Conservation (phyloP, 2,797 vertebrate genomes). For the Xenentodon cancila region DNA sequence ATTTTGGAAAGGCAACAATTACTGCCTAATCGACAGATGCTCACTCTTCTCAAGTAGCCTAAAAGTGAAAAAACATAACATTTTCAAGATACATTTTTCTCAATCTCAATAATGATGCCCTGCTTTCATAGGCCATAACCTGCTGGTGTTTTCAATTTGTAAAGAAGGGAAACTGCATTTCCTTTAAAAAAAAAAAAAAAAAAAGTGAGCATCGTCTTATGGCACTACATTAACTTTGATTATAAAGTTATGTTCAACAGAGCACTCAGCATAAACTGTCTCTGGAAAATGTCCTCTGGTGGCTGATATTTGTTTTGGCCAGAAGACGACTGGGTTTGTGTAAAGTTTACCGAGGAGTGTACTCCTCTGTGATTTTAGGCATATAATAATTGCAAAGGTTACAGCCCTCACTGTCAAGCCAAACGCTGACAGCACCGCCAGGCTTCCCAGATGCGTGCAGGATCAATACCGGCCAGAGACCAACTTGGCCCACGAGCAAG, state of each 20-base stretch:
- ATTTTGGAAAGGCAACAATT: too few species aligned
- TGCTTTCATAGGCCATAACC: too few species aligned
- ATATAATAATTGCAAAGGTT: background rate
- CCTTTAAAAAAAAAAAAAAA: too few species aligned
- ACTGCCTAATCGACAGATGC: too few species aligned
- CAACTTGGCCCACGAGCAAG: constrained; percentile 8
- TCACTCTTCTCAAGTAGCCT: too few species aligned
- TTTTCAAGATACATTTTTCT: too few species aligned
- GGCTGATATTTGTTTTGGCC: background rate
- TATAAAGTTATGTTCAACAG: background rate
- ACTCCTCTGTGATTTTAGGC: background rate
- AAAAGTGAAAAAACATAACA: too few species aligned
- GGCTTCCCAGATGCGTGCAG: background rate
- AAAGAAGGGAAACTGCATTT: too few species aligned
- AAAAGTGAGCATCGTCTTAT: too few species aligned
- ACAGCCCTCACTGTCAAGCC: background rate
- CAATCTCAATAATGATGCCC: too few species aligned
- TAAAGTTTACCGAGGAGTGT: background rate
- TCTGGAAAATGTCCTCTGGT: background rate
- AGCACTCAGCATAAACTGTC: background rate
- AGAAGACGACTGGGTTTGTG: background rate
- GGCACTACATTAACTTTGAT: background rate
- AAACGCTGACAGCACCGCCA: background rate
- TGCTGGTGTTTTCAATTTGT: too few species aligned
- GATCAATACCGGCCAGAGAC: constrained; percentile 4